Evolutionary conservation across 2,797 vertebrate species (phyloP), one percentile per base, ranked within the genome.

Genomic region (Podarcis siculus): DNA sequence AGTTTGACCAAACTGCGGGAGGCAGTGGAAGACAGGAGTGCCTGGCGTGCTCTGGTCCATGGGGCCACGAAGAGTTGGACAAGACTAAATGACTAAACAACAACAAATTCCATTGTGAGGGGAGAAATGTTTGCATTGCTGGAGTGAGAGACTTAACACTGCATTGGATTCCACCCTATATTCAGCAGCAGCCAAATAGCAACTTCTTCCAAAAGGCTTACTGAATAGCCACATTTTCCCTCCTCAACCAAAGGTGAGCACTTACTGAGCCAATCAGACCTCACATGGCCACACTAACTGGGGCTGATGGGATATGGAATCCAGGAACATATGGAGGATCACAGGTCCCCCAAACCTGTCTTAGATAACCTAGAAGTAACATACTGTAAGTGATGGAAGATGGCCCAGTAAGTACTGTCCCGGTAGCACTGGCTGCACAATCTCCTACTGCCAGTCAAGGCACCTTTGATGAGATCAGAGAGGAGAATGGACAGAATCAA

Each of bases 381-480:
- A 75, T 37, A 39, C 49, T 55, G 49, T 9, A 75, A 25, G 8
- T 42, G 35, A 75, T 75, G 73, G 73, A 35, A 25, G 66, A 67
- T 67, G 66, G 27, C 10, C 8, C 61, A 19, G 21, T 19, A 55
- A 35, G 6, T 55, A 73, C 21, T 73, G 1, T 25, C n/a, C 2
- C 55, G 35, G 2, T 21, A 72, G n/a, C 4, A 55, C 45, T 73
- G 45, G 8, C 39, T 49, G 39, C 23, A 83, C 64, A 71, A 49
- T 9, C 39, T 35, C 85, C 78, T 2, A 90, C 78, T 81, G 55
- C 67, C 27, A 76, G 86, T 79, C 64, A 89, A 82, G 49, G 15
- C 3, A 13, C 76, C 45, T 69, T 83, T 77, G 88, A 90, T 84
- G 79, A 45, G 78, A 81, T 89, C 58, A 37, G 71, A 23, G 89